These are phyloP conservation scores for Eugnorisma glareosa DNA, from an alignment of 2,888 invertebrate species.

Conservation along the genomic window DNA sequence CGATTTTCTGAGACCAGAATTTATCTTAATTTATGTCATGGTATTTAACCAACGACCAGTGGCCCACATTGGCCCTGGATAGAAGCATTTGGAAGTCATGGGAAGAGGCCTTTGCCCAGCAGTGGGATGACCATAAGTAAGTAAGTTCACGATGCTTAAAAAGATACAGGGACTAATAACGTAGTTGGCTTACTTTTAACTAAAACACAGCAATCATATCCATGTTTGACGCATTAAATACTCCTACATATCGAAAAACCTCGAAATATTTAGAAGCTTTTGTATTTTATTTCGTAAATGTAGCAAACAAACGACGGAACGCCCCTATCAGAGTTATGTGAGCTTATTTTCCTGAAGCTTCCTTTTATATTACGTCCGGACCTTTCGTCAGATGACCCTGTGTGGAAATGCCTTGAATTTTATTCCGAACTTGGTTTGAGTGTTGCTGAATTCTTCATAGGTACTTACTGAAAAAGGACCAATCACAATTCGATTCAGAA, in stretches of 20 bases:
- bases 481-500: conserved; percentile 11
- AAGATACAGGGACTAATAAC: no score
- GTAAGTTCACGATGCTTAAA: neutral
- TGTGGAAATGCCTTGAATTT: conserved; percentile 33
- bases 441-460: conserved; percentile 34
- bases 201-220: neutral
- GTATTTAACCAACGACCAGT: no score
- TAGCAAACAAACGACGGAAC: conserved; percentile 17
- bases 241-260: neutral
- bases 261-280: neutral
- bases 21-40: no score
- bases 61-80: no score
- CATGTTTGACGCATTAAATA: neutral
- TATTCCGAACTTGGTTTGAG: conserved; percentile 36
- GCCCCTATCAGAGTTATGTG: conserved; percentile 27
- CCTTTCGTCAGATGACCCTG: conserved; percentile 42
- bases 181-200: neutral
- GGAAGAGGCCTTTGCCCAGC: no score
- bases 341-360: conserved; percentile 46
- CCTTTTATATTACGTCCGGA: conserved; percentile 34
- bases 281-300: conserved; percentile 34
- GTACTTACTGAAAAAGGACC: conserved; percentile 15
- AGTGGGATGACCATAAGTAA: no score
- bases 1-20: conserved; percentile 18
- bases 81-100: no score